Conservation (phyloP, 2,113 vertebrate genomes). For the Nestor notabilis region DNA sequence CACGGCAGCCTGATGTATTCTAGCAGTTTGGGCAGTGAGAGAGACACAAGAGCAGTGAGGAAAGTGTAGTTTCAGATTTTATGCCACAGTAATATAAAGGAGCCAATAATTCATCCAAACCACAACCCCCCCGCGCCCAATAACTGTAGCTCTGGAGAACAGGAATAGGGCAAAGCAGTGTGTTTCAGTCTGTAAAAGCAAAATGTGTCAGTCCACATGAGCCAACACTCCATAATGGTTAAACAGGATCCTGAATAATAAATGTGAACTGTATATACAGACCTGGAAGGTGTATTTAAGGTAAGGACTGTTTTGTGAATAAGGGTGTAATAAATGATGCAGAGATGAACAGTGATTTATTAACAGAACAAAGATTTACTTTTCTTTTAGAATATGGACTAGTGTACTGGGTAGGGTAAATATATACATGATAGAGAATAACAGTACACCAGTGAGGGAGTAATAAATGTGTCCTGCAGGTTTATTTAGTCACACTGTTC, state of each 20-base stretch:
- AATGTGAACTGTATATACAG: background rate
- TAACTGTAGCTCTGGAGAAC: background rate
- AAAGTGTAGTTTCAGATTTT: background rate
- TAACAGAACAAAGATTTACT: background rate
- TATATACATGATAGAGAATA: background rate
- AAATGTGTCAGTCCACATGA: background rate
- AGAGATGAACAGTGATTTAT: background rate
- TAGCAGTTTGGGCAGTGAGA: background rate
- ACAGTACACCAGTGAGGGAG: background rate
- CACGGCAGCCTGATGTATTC: background rate
- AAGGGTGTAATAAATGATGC: background rate
- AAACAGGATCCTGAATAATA: background rate
- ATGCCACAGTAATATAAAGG: background rate
- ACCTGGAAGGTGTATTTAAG: background rate
- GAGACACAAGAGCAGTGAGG: background rate
- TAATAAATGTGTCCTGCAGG: background rate
- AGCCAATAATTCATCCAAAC: background rate
- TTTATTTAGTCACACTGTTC: background rate
- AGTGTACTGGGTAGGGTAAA: background rate
- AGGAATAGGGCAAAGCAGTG: background rate
- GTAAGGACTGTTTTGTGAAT: background rate
- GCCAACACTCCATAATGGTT: background rate
- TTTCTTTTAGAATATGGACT: background rate
- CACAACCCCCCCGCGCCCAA: background rate
- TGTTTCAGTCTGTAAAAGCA: background rate